A percentile compares a stretch with the other conserved stretches of the same genome.
Evolutionary conservation across 2,113 vertebrate genomes (phyloP).

Genomic region (Sorex fumeus): DNA sequence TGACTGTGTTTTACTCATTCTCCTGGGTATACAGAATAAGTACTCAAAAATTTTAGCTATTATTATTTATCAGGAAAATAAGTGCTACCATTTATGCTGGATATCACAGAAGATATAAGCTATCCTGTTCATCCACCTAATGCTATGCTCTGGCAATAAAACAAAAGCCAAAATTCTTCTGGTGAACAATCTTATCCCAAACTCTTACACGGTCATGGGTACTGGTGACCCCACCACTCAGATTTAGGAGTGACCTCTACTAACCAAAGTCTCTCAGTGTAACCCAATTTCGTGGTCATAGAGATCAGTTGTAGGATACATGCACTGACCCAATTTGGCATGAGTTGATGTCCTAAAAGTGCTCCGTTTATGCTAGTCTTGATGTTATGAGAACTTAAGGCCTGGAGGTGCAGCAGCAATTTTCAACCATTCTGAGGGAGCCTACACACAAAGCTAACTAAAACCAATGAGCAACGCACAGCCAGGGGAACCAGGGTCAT

Average conservation of each 20-base stretch:
- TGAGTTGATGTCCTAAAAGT: not conserved
- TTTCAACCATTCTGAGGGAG: not conserved
- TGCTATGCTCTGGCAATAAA: not conserved
- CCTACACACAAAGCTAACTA: not conserved
- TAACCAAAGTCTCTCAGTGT: not conserved
- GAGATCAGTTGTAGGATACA: slow-evolving; percentile 36
- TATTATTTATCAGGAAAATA: slow-evolving; percentile 42
- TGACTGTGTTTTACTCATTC: not conserved
- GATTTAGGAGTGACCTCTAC: not conserved
- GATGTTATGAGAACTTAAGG: not conserved
- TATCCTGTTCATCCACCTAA: not conserved
- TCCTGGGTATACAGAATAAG: not conserved
- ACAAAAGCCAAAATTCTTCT: slow-evolving; percentile 43
- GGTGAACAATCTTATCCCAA: slow-evolving; percentile 19
- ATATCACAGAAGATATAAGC: not conserved
- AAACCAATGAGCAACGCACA: not conserved
- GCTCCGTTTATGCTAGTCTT: not conserved
- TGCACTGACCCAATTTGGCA: not conserved
- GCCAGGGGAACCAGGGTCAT: not conserved
- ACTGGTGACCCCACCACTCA: not conserved
- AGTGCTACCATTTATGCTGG: not conserved
- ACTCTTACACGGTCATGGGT: not conserved
- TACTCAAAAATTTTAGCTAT: slow-evolving; percentile 15
- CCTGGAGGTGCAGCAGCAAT: not conserved
- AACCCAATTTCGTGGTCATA: not conserved